phyloP scores from a whole-genome alignment of 1,140 invertebrate species.

The Dendrolimus kikuchii region DNA sequence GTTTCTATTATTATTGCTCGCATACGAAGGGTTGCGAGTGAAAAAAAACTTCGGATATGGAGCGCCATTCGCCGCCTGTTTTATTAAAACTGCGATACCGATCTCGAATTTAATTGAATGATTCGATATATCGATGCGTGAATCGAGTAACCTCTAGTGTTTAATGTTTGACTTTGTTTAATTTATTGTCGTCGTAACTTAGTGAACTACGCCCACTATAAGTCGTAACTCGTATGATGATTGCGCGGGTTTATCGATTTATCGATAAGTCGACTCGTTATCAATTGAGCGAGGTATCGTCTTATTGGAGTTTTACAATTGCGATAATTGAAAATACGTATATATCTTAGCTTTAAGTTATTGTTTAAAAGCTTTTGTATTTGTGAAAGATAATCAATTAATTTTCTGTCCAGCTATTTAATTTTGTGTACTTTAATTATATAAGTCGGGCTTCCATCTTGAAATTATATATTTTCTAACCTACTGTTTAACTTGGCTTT shows the following conservation, averaged over 20 bases:
- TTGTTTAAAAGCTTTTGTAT: too few relatives aligned
- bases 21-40: constrained; percentile 44
- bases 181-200: constrained; percentile 47
- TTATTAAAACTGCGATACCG: constrained; percentile 64
- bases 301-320: too few relatives aligned
- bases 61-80: constrained; percentile 56
- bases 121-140: constrained; percentile 26
- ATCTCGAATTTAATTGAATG: constrained; percentile 54
- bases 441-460: too few relatives aligned
- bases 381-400: too few relatives aligned
- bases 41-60: constrained; percentile 52
- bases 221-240: constrained; percentile 22
- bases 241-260: constrained; percentile 43
- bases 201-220: constrained; percentile 29
- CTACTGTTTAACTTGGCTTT: too few relatives aligned
- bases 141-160: constrained; percentile 20
- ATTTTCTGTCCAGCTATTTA: too few relatives aligned
- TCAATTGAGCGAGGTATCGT: too few relatives aligned
- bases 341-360: too few relatives aligned
- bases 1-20: constrained; percentile 61
- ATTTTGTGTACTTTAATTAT: too few relatives aligned
- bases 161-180: constrained; percentile 49
- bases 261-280: constrained; percentile 13
- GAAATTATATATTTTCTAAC: too few relatives aligned
- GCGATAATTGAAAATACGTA: too few relatives aligned